Evolutionary conservation across 2,113 vertebrate genomes (phyloP), one percentile per base, ranked within the genome.

Genomic region (Emydocephalus ijimae): DNA sequence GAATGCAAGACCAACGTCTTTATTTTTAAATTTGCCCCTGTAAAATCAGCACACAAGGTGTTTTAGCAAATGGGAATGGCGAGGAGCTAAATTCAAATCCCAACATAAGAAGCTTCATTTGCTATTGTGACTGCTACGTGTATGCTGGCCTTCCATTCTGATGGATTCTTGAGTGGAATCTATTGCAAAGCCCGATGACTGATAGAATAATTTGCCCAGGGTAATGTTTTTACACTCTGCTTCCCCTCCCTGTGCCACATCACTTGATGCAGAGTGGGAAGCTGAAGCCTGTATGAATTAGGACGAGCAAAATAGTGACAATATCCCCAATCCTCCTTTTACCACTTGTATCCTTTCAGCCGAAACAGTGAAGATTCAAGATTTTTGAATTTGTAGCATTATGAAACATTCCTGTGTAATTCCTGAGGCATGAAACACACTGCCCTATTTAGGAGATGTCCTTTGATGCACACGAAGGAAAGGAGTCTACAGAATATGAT

Each of bases 1-100:
- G 88, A 91, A 90, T 54, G 91, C 91, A 61, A 92, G 91, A 23
- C 81, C 91, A 91, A 81, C 85, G 6, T 64, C 52, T 43, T 85
- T 56, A 87, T 94, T 95, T 50, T 95, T 90, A 93, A 39, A 1
- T 0, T 34, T 93, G 91, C 45, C 90, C 23, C 74, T 89, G 87
- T 81, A 88, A 94, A 94, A 90, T 86, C 39, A 0, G 0, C 89
- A 91, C 8, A 1, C 11, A 11, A 45, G 0, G 48, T n/a, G 5
- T 24, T 21, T 4, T 24, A 54, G 59, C 50, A 55, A 48, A 34
- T 48, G 21, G 43, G 56, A 85, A 34, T 20, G 1, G 5, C 1
- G 9, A 54, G 34, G 26, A 21, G 14, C 43, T 54, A 6, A 29
- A 34, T 59, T 24, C 39, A 15, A 18, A 45, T 56, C 61, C n/a